Evolutionary conservation across 92 coral and sea anemone species (phyloP).

Genomic region (Micromussa lordhowensis): DNA sequence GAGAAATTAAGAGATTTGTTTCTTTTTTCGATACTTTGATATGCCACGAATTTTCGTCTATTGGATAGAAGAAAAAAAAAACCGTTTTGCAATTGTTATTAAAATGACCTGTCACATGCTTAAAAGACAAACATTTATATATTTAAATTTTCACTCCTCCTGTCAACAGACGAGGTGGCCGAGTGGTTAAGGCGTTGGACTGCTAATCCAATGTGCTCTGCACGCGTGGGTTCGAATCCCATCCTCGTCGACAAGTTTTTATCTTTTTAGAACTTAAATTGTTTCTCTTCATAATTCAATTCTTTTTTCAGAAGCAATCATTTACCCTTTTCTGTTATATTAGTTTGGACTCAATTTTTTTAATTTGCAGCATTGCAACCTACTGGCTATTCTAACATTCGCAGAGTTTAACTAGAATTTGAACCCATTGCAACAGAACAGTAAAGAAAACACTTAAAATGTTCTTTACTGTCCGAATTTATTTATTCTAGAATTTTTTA

Average conservation of each 20-base stretch:
- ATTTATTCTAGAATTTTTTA: not conserved
- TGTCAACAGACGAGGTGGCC: conserved; percentile 92
- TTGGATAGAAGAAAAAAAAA: not conserved
- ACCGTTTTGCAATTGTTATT: not conserved
- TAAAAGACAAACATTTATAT: not conserved
- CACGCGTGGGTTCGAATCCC: conserved; percentile 99
- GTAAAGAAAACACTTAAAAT: not conserved
- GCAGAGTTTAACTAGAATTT: too few species aligned
- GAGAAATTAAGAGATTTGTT: too few species aligned
- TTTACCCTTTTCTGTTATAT: not conserved
- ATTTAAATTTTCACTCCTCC: not conserved
- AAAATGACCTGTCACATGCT: not conserved
- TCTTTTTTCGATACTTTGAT: too few species aligned
- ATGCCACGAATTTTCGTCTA: too few species aligned
- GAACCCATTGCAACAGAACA: too few species aligned
- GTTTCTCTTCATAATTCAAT: not conserved
- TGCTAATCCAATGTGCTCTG: conserved; percentile 99
- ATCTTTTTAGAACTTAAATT: not conserved
- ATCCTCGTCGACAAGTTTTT: conserved; percentile 87
- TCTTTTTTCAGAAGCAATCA: not conserved
- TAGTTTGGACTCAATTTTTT: too few species aligned
- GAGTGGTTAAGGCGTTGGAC: conserved; percentile 99
- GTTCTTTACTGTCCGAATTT: not conserved
- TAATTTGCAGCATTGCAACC: too few species aligned
- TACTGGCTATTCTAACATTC: too few species aligned